Base-by-base conservation (phyloP, 1,140 invertebrate species). In the Phenacoccus solenopsis region DNA sequence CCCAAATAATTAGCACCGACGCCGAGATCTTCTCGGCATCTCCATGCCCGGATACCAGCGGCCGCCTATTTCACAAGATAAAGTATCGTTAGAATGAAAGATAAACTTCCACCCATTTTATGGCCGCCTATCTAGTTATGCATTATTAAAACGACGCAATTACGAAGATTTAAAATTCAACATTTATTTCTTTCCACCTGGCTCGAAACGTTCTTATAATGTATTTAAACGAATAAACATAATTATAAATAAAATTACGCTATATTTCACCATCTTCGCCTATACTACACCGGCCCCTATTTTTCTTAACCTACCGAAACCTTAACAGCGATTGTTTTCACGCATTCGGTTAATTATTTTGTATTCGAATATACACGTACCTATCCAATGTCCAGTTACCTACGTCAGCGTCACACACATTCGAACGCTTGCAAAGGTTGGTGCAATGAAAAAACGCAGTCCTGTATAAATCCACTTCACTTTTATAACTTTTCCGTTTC, bases 111-210 rank as follows among this genome's bases (percentile, higher is more conserved):
- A 10, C 38, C 38, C 16, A 49, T 49, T 49, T n/a, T 16, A 49
- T 16, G 16, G 30, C 30, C 16, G 3, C 38, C 20, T 16, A 16
- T 49, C 38, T 49, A 49, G 38, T 49, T 49, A 49, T 49, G 38
- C 38, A 49, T 49, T 49, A 49, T 49, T 49, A 49, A 49, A 49
- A 49, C 38, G 38, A 10, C 20, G 38, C 38, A 49, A 49, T 49
- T 49, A 49, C 38, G 38, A 49, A 49, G 38, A 49, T 49, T 49
- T 49, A 49, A 49, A 49, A 49, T 49, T 49, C 38, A 49, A 49
- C 38, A 49, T 49, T 49, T 49, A 49, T 49, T 49, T n/a, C 12
- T 49, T 16, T n/a, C 20, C 38, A 49, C 38, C 38, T 49, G 38
- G 38, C 20, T 49, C 20, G n/a, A n/a, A n/a, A 49, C 38, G 38